These are phyloP conservation scores for Margarornis squamiger DNA, from an alignment of 2,797 vertebrate species.

Conservation along the genomic window DNA sequence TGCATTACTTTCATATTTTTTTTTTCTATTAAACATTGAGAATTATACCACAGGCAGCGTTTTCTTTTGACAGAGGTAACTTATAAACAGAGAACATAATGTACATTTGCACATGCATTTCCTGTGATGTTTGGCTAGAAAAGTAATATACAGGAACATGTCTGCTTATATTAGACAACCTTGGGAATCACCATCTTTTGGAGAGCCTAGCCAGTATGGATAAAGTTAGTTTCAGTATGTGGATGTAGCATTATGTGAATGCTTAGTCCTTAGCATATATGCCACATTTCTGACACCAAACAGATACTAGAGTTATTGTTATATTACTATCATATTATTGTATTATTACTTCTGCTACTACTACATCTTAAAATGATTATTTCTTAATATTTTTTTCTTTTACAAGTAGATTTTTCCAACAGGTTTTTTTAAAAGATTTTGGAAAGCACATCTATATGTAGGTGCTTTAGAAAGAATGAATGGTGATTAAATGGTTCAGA, in stretches of 20 bases:
- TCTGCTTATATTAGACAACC: background rate
- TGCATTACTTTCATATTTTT: background rate
- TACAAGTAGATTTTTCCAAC: background rate
- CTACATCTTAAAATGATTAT: background rate
- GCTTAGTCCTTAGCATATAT: background rate
- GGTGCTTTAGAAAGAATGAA: background rate
- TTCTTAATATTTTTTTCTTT: background rate
- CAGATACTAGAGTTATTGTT: background rate
- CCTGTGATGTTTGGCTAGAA: background rate
- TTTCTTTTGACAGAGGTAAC: background rate
- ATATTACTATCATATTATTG: background rate
- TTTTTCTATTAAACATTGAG: background rate
- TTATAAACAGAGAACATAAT: background rate
- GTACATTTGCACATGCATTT: background rate
- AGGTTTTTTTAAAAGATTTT: background rate
- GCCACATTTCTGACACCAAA: background rate
- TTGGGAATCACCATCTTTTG: accelerated
- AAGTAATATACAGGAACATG: background rate
- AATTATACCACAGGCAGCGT: background rate
- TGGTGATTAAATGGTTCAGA: background rate
- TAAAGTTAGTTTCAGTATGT: background rate
- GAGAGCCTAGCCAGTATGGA: background rate
- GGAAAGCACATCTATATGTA: background rate
- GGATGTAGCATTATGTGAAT: background rate
- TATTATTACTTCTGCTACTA: background rate